Evolutionary conservation across 2,113 vertebrate species (phyloP).

Genomic region (Pangasianodon gigas): DNA sequence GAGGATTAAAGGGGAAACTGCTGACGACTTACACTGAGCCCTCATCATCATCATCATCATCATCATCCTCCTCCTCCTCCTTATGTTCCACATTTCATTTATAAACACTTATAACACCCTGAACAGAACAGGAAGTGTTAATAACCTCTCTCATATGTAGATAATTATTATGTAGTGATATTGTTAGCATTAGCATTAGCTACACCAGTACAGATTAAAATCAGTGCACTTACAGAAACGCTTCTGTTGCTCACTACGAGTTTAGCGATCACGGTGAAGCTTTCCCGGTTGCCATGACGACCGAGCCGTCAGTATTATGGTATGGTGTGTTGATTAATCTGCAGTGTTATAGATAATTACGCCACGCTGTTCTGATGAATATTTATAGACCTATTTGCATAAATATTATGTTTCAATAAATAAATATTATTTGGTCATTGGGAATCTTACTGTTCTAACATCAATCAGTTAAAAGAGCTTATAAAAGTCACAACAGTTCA

Average conservation of each 20-base stretch:
- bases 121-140: not conserved
- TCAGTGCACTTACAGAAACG: too few relatives aligned
- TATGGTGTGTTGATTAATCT: not conserved
- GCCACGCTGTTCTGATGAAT: not conserved
- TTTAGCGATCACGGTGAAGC: not conserved
- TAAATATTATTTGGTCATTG: not conserved
- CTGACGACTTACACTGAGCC: slow-evolving; percentile 75
- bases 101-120: not conserved
- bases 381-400: not conserved
- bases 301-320: not conserved
- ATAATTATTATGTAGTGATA: not conserved
- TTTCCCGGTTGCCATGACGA: not conserved
- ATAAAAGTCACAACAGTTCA: not conserved
- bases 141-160: not conserved
- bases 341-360: not conserved
- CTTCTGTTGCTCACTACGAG: too few relatives aligned
- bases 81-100: not conserved
- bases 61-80: not conserved
- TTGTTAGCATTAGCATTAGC: not conserved
- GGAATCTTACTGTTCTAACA: not conserved
- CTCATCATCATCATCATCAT: not conserved
- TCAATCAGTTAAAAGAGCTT: not conserved
- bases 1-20: slow-evolving; percentile 79
- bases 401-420: not conserved
- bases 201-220: not conserved